These are phyloP conservation scores for Idaea dimidiata DNA, from an alignment of 2,888 invertebrate species.

Conservation along the genomic window DNA sequence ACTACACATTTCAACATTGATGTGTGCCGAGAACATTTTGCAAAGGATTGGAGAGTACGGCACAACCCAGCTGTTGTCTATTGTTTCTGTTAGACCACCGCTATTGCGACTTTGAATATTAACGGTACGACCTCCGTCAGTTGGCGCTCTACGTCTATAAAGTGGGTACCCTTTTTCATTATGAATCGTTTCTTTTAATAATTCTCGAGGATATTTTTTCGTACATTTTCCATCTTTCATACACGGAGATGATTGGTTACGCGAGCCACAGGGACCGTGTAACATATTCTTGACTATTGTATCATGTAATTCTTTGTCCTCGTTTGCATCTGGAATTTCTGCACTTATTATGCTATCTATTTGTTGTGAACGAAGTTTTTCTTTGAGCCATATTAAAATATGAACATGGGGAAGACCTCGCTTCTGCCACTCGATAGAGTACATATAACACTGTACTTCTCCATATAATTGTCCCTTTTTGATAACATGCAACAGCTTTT, in stretches of 20 bases:
- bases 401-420: constrained; percentile 30
- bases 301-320: constrained; percentile 23
- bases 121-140: constrained; percentile 24
- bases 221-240: constrained; percentile 30
- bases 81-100: too few relatives aligned
- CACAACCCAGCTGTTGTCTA: constrained; percentile 27
- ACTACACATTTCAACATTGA: constrained; percentile 26
- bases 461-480: constrained; percentile 32
- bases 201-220: constrained; percentile 30
- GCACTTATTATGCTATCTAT: constrained; percentile 33
- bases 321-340: constrained; percentile 29
- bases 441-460: constrained; percentile 27
- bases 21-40: constrained; percentile 25
- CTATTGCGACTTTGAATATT: constrained; percentile 10
- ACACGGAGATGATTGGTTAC: constrained; percentile 28
- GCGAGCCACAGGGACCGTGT: constrained; percentile 33
- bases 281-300: constrained; percentile 33
- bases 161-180: constrained; percentile 37
- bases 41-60: constrained; percentile 25
- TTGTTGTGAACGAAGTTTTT: constrained; percentile 24
- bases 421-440: constrained; percentile 33
- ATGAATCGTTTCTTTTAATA: constrained; percentile 31
- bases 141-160: constrained; percentile 32
- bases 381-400: constrained; percentile 28
- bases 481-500: constrained; percentile 27